phyloP scores from a whole-genome alignment of 2,113 vertebrate genomes.

The Hyaena hyaena region DNA sequence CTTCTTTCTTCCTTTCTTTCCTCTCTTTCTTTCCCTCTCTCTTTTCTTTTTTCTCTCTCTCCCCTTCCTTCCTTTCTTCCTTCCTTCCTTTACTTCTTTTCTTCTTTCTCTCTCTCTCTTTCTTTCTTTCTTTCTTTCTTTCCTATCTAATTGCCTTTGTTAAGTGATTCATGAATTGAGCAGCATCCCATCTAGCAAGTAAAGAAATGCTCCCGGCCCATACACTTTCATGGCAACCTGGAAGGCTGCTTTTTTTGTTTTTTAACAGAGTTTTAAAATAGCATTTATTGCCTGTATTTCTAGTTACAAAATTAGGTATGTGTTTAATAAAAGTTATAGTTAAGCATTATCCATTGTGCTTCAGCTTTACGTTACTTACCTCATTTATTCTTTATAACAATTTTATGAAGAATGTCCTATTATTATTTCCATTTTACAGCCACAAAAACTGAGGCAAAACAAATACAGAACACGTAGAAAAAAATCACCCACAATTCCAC shows the following conservation, averaged over 20 bases:
- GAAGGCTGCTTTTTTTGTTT: neutral
- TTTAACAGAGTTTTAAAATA: neutral
- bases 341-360: neutral
- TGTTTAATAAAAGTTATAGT: neutral
- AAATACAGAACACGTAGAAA: neutral
- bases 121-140: neutral
- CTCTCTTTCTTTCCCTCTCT: too few species aligned
- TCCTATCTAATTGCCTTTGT: neutral
- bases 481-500: neutral
- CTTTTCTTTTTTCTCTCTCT: too few species aligned
- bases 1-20: too few species aligned
- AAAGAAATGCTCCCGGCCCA: neutral
- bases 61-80: too few species aligned
- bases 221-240: neutral
- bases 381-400: neutral
- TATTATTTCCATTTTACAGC: neutral
- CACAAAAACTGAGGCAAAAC: neutral
- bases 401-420: neutral
- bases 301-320: constrained; percentile 6
- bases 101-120: too few species aligned
- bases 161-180: neutral
- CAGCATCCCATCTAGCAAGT: neutral
- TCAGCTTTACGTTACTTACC: neutral
- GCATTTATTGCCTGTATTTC: neutral
- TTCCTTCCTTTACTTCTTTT: too few species aligned